These are phyloP conservation scores for Limnephilus rhombicus DNA, from an alignment of 2,888 invertebrate species.

Conservation along the genomic window DNA sequence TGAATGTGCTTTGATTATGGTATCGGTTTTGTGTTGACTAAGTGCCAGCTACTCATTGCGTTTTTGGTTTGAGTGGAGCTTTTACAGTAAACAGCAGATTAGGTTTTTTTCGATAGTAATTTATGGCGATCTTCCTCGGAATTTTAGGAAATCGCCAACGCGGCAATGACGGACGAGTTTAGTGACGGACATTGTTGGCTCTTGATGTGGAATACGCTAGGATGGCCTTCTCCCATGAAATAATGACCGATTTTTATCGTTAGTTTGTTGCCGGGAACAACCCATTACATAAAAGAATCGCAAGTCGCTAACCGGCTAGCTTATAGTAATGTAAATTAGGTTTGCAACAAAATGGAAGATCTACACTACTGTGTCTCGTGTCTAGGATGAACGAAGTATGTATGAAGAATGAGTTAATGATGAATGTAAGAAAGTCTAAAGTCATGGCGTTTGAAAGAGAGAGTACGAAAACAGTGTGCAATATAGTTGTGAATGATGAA, in stretches of 20 bases:
- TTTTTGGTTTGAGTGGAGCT: not conserved
- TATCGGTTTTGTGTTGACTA: not conserved
- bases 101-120: slow-evolving; percentile 24
- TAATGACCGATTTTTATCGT: not conserved
- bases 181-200: slow-evolving; percentile 7
- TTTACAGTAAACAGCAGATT: slow-evolving; percentile 12
- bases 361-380: too few species aligned
- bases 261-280: not conserved
- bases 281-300: too few species aligned
- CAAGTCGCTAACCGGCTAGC: too few species aligned
- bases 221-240: not conserved
- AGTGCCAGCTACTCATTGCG: not conserved
- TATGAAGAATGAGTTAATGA: too few species aligned
- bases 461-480: too few species aligned
- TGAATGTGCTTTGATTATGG: not conserved
- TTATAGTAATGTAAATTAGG: too few species aligned
- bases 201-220: not conserved
- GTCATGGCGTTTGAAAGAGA: too few species aligned
- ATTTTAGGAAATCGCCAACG: slow-evolving; percentile 40
- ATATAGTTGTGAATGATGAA: too few species aligned
- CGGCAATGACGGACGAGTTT: slow-evolving; percentile 21
- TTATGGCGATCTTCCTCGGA: slow-evolving; percentile 40
- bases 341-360: too few species aligned
- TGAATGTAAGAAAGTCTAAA: too few species aligned
- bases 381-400: too few species aligned